Evolutionary conservation across 2,797 vertebrate genomes (phyloP).

Genomic region (Margarornis squamiger): DNA sequence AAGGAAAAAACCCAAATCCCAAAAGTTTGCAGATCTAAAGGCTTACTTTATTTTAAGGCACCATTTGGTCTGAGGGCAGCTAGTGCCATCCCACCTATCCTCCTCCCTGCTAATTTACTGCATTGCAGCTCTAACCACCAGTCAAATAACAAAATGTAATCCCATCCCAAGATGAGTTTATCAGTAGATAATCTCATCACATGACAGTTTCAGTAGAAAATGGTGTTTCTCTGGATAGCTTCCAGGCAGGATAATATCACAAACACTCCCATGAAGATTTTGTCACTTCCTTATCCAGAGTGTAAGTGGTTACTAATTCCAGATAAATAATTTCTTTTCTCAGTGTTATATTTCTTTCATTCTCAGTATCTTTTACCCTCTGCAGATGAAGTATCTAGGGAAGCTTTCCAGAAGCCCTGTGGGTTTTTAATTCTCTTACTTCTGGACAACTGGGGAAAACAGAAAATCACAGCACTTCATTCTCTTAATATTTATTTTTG

Average conservation of each 20-base stretch:
- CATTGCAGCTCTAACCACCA: background rate
- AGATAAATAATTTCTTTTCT: conserved; percentile 58
- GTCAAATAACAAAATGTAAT: conserved; percentile 26
- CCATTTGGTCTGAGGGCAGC: background rate
- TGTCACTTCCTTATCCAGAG: conserved; percentile 66
- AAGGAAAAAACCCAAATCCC: accelerated
- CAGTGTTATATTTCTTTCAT: conserved; percentile 48
- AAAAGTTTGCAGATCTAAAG: background rate
- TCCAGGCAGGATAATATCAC: conserved; percentile 63
- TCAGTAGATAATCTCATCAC: conserved; percentile 53
- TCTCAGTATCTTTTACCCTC: conserved; percentile 16
- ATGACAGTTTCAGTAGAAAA: conserved; percentile 51
- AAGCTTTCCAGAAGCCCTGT: conserved; percentile 50
- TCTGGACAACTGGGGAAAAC: background rate
- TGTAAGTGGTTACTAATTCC: conserved; percentile 70
- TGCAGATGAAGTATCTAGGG: conserved; percentile 39
- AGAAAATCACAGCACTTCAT: background rate
- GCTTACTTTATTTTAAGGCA: background rate
- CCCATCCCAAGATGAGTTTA: conserved; percentile 39
- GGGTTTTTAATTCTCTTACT: conserved; percentile 30
- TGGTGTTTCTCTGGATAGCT: conserved; percentile 38
- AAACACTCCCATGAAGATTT: conserved; percentile 65
- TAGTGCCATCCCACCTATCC: background rate
- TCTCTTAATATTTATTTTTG: conserved; percentile 22
- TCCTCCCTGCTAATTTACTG: background rate